Conservation (phyloP, 1,140 invertebrate genomes). For the Akabosia matsudoensis region DNA sequence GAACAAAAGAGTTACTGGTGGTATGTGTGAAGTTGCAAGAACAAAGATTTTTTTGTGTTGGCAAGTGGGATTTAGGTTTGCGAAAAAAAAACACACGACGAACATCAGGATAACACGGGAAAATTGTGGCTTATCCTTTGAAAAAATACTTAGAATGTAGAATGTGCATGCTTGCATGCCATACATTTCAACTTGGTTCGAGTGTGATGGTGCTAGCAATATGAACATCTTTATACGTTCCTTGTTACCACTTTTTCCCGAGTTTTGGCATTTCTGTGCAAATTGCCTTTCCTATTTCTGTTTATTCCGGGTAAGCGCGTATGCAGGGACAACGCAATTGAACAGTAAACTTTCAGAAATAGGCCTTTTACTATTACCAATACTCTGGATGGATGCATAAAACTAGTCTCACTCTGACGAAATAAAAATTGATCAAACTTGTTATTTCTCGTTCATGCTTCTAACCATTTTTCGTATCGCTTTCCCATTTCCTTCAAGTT, state of each 20-base stretch:
- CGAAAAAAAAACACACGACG: neutral
- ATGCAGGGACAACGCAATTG: neutral
- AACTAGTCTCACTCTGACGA: neutral
- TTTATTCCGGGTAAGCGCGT: neutral
- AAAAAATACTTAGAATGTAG: neutral
- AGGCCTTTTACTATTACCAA: neutral
- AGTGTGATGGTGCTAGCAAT: neutral
- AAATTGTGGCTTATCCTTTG: neutral
- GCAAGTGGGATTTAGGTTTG: constrained; percentile 3
- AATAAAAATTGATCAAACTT: constrained; percentile 19
- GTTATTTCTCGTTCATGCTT: neutral
- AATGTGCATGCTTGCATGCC: neutral
- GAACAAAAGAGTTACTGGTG: no score
- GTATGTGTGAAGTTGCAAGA: neutral
- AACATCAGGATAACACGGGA: neutral
- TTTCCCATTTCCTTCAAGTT: neutral
- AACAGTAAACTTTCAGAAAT: neutral
- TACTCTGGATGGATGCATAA: neutral
- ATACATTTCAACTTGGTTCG: neutral
- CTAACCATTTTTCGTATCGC: neutral
- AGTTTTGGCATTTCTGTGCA: neutral
- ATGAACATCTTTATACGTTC: neutral
- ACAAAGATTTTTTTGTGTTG: neutral
- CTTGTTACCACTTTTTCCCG: neutral
- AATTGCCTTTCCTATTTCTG: neutral